Evolutionary conservation across 2,888 invertebrate species (phyloP).

Genomic region (Watsonalla binaria): DNA sequence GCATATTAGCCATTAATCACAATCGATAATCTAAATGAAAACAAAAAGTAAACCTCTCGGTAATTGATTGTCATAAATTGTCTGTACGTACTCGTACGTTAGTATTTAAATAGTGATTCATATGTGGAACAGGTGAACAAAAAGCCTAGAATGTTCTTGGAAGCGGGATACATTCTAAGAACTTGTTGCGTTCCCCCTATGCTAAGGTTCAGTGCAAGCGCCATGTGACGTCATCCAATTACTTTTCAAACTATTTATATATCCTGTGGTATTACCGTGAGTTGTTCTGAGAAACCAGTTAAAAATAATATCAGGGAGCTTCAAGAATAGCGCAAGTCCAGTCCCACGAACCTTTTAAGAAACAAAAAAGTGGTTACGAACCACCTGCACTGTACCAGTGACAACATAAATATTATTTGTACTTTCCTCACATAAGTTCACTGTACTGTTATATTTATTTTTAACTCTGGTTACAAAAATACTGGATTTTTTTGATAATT

Average conservation of each 20-base stretch:
- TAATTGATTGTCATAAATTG: slow-evolving; percentile 57
- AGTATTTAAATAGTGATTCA: slow-evolving; percentile 47
- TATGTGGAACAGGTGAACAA: slow-evolving; percentile 59
- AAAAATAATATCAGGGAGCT: not conserved
- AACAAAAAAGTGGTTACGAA: no score
- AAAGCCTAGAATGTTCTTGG: slow-evolving; percentile 43
- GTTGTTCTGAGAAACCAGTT: slow-evolving; percentile 13
- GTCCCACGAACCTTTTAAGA: no score
- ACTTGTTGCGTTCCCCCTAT: slow-evolving; percentile 40
- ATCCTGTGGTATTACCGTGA: slow-evolving; percentile 15
- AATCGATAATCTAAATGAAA: slow-evolving; percentile 23
- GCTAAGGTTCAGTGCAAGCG: slow-evolving; percentile 31
- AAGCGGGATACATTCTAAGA: slow-evolving; percentile 56
- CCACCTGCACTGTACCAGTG: no score
- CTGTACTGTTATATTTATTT: no score
- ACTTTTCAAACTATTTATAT: no score
- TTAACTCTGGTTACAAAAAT: no score
- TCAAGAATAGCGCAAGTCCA: no score
- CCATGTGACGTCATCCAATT: slow-evolving; percentile 45
- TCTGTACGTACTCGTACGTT: slow-evolving; percentile 22
- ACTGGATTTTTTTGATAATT: no score
- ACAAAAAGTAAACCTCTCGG: slow-evolving; percentile 43
- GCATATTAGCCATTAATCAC: slow-evolving; percentile 25
- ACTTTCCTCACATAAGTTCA: no score
- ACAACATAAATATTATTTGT: no score